phyloP scores from a whole-genome alignment of 64 coral and sea anemone genomes.

The Stylophora pistillata region DNA sequence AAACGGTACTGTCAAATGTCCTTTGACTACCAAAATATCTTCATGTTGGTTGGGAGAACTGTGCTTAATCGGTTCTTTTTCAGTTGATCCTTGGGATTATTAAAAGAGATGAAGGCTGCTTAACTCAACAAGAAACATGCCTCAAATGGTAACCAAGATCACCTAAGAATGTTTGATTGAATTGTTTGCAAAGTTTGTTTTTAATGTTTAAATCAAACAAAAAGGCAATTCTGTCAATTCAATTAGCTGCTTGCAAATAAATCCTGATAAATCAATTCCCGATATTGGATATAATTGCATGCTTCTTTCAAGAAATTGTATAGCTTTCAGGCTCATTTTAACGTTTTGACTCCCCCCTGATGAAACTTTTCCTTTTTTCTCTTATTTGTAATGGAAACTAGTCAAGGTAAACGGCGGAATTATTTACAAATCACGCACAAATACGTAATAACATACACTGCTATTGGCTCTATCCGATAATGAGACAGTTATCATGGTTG shows the following conservation, averaged over 20 bases:
- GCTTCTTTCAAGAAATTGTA: background rate
- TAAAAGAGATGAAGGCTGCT: background rate
- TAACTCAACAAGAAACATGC: background rate
- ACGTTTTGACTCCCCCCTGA: background rate
- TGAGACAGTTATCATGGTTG: background rate
- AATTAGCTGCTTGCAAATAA: constrained; percentile 1
- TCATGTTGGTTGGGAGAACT: background rate
- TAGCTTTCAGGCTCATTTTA: background rate
- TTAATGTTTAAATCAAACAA: constrained; percentile 1
- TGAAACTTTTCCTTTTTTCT: background rate
- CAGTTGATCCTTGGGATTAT: background rate
- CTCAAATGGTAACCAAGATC: constrained; percentile 24
- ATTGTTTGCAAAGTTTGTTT: constrained; percentile 8
- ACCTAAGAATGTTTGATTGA: constrained; percentile 41
- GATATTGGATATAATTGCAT: background rate
- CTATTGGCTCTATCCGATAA: background rate
- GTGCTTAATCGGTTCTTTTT: no score
- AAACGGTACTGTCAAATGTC: background rate
- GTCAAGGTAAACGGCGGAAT: background rate
- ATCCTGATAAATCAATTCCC: background rate
- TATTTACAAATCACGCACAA: background rate
- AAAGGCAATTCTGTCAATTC: constrained; percentile 7
- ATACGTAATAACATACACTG: background rate
- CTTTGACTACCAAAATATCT: background rate
- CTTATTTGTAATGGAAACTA: background rate